Evolutionary conservation across 2,888 invertebrate species (phyloP), one percentile per base, ranked within the genome.

Genomic region (Yponomeuta sedellus): DNA sequence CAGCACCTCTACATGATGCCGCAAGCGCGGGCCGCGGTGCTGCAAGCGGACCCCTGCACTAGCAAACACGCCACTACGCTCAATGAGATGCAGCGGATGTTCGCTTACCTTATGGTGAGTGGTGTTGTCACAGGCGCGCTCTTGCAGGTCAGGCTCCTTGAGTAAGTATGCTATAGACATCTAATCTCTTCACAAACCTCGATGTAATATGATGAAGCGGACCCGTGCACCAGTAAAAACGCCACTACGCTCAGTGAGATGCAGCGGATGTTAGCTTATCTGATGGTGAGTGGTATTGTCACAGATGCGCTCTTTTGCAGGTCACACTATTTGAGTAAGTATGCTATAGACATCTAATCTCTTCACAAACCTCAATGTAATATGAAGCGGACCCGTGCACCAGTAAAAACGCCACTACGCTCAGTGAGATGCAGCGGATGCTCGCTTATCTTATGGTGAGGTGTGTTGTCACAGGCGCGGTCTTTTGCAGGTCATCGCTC

Each of bases 1-100:
- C 98, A 98, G 83, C 98, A 98, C 84, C 88, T 98, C 70, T 98
- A 97, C 83, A 98, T 98, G 98, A 97, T 98, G 95, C 98, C 98
- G 6, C 96, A 97, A 78, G 97, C 97, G 0, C 92, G 98, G 65
- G 94, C 95, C 64, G 96, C 97, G 0, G 95, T 98, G 73, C 87
- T 98, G 66, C 93, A 93, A 8, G 95, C 96, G 0, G 96, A 96
- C 71, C 94, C 95, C 67, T 90, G 92, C 10, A 93, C 94, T 62
- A 95, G 94, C 69, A 95, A 97, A 70, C 97, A 98, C 85, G 95
- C 94, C 68, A 92, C 94, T 25, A 97, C 97, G 0, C 85, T 98
- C 66, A 92, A 94, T 66, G 98, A 98, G 85, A 89, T 98, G 77
- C 98, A 98, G 88, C 91, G 97, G 73, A 98, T 98, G 98, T 98